Percentiles rank a stretch among this genome's conserved stretches.
These are phyloP conservation scores for Upupa epops DNA, from an alignment of 2,113 vertebrate genomes.

Conservation along the genomic window DNA sequence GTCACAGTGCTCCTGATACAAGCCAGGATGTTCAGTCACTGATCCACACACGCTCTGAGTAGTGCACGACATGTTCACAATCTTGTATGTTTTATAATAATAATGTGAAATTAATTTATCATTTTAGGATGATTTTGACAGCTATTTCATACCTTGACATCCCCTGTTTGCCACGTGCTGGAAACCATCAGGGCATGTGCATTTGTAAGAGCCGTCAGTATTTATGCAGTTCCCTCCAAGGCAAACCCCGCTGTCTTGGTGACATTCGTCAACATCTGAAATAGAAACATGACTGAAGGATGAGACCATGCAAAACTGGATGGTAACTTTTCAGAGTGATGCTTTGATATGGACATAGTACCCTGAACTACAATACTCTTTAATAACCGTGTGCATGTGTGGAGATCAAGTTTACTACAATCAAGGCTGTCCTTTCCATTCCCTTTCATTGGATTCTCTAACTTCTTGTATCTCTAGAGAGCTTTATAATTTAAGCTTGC, in stretches of 20 bases:
- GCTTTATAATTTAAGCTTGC: neutral
- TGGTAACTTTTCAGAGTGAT: neutral
- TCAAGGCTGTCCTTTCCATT: neutral
- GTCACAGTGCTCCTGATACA: too few relatives aligned
- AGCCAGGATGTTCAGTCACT: too few relatives aligned
- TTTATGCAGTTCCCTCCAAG: conserved; percentile 86
- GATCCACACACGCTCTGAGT: too few relatives aligned
- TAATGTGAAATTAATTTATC: too few relatives aligned
- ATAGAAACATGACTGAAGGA: conserved; percentile 29
- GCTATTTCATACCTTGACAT: conserved; percentile 83
- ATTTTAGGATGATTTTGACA: neutral
- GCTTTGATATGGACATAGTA: neutral
- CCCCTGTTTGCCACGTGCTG: conserved; percentile 78
- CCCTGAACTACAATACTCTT: neutral
- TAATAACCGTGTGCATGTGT: neutral
- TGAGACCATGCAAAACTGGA: neutral
- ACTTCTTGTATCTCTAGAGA: neutral
- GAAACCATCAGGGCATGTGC: conserved; percentile 87
- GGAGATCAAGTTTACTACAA: neutral
- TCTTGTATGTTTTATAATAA: neutral
- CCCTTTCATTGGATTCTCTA: neutral
- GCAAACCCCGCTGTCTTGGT: conserved; percentile 79
- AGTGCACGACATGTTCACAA: neutral
- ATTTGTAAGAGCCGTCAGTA: conserved; percentile 89
- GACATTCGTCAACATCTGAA: conserved; percentile 94